These are phyloP conservation scores for Salticus scenicus DNA, from an alignment of 2,888 invertebrate species.

Conservation along the genomic window DNA sequence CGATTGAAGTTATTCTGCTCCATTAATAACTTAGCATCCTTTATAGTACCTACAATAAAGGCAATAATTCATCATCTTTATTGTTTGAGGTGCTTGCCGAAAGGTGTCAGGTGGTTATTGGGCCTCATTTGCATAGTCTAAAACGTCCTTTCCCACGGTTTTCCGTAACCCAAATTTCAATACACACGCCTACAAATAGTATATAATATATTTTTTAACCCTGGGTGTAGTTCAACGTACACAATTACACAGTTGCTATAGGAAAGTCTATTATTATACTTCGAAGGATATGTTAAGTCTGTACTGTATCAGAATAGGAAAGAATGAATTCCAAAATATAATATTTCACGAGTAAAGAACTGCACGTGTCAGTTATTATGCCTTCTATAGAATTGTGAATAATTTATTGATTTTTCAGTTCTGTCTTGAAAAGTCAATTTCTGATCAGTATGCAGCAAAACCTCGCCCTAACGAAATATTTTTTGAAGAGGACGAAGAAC, in stretches of 20 bases:
- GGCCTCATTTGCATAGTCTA: slow-evolving; percentile 57
- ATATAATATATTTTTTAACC: slow-evolving; percentile 15
- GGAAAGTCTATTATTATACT: not conserved
- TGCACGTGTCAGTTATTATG: too few species aligned
- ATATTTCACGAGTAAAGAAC: too few species aligned
- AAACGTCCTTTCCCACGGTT: slow-evolving; percentile 61
- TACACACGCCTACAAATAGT: slow-evolving; percentile 53
- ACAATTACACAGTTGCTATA: not conserved
- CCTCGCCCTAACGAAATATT: too few species aligned
- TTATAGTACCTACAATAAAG: slow-evolving; percentile 42
- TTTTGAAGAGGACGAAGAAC: too few species aligned
- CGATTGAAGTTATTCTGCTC: not conserved
- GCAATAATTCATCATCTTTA: slow-evolving; percentile 62
- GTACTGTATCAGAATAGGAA: too few species aligned
- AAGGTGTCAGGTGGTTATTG: slow-evolving; percentile 61
- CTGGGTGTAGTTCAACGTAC: not conserved
- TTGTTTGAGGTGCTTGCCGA: slow-evolving; percentile 45
- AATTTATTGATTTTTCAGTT: too few species aligned
- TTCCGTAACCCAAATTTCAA: slow-evolving; percentile 33
- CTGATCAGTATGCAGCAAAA: too few species aligned
- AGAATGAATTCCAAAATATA: too few species aligned
- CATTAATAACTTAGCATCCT: slow-evolving; percentile 40
- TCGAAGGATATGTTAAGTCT: not conserved
- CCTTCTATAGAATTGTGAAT: too few species aligned
- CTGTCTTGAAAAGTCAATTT: too few species aligned